Percentiles rank a stretch among this genome's conserved stretches.
Evolutionary conservation across 2,113 vertebrate genomes (phyloP).

Genomic region (Phalacrocorax carbo): DNA sequence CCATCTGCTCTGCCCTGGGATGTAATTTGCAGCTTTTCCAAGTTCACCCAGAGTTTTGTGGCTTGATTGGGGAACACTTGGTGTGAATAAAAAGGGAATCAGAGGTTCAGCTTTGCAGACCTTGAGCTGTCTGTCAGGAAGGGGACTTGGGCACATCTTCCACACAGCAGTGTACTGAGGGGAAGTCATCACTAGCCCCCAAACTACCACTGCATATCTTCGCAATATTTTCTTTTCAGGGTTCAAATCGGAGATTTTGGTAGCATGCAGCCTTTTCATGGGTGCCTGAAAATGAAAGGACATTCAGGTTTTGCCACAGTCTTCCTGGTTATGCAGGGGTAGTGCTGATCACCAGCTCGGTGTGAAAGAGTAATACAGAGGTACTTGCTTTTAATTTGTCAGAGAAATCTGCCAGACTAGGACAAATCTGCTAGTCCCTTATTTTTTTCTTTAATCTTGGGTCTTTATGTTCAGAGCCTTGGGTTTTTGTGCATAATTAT

Average conservation of each 20-base stretch:
- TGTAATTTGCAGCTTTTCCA: background rate
- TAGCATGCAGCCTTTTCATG: background rate
- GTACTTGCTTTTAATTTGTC: background rate
- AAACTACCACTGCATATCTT: background rate
- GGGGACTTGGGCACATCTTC: background rate
- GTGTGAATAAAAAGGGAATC: background rate
- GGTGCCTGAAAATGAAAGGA: background rate
- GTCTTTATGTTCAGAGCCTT: background rate
- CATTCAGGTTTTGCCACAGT: background rate
- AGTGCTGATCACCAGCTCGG: background rate
- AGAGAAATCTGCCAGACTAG: background rate
- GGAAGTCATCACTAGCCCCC: background rate
- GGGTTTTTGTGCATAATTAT: background rate
- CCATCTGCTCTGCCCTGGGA: slow-evolving; percentile 17
- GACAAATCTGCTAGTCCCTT: background rate
- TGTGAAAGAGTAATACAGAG: background rate
- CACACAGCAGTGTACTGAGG: background rate
- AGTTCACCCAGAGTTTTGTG: background rate
- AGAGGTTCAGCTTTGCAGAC: background rate
- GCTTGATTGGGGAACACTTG: background rate
- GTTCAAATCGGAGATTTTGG: background rate
- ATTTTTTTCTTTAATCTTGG: background rate
- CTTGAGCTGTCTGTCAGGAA: background rate
- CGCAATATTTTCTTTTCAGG: background rate
- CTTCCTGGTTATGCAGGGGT: background rate